A percentile compares a stretch with the other conserved stretches of the same genome.
phyloP scores from a whole-genome alignment of 2,113 vertebrate species.

The Taurulus bubalis region DNA sequence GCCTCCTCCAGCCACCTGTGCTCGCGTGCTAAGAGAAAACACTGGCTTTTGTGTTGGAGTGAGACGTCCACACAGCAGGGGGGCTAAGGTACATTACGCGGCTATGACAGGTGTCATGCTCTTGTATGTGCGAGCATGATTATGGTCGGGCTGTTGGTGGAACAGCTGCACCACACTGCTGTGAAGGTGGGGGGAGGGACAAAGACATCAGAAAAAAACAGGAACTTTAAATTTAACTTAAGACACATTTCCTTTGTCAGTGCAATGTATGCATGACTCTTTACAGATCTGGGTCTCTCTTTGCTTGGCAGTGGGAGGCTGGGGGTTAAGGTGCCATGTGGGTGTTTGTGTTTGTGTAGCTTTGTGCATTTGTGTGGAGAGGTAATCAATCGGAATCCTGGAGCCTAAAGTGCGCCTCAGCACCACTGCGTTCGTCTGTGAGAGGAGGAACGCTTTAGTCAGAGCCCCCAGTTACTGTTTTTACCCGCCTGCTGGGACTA shows the following conservation, averaged over 20 bases:
- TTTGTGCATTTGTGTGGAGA: constrained; percentile 52
- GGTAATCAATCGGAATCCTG: constrained; percentile 46
- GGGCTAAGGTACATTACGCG: constrained; percentile 65
- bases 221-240: background rate
- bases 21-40: constrained; percentile 76
- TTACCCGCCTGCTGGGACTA: constrained; percentile 18
- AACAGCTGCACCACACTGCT: constrained; percentile 68
- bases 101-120: constrained; percentile 73
- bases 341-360: constrained; percentile 48
- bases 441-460: constrained; percentile 33
- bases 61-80: constrained; percentile 72
- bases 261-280: constrained; percentile 1
- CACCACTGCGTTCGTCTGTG: constrained; percentile 17
- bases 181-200: background rate
- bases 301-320: constrained; percentile 13
- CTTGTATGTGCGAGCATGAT: constrained; percentile 8
- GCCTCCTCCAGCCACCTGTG: constrained; percentile 82
- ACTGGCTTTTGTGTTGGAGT: constrained; percentile 81
- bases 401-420: constrained; percentile 42
- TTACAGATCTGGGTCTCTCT: constrained; percentile 22
- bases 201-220: constrained; percentile 34
- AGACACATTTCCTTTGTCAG: background rate
- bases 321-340: constrained; percentile 5
- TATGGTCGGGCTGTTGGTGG: constrained; percentile 15
- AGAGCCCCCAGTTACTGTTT: constrained; percentile 14